Percentiles rank a stretch among this genome's conserved stretches.
These are phyloP conservation scores for Mormyrus iriodes DNA, from an alignment of 2,113 vertebrate species.

Conservation along the genomic window DNA sequence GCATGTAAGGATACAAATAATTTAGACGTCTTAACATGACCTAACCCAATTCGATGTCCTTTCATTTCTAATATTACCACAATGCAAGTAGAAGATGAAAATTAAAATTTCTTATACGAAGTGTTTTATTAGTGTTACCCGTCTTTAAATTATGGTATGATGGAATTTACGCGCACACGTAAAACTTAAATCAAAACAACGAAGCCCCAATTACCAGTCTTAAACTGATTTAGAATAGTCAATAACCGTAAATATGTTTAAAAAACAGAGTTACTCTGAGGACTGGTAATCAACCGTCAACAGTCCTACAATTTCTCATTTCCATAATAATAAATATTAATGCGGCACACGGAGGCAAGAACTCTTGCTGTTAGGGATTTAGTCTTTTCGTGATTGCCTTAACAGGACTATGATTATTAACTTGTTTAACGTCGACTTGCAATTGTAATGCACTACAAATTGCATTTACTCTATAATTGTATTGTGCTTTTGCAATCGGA, in stretches of 20 bases:
- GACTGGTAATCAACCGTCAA: slow-evolving; percentile 57
- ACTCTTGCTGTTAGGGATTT: neutral
- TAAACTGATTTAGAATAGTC: neutral
- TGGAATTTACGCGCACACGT: neutral
- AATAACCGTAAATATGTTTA: neutral
- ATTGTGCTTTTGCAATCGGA: neutral
- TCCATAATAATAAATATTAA: slow-evolving; percentile 25
- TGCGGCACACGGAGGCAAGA: neutral
- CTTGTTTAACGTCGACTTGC: neutral
- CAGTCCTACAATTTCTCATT: slow-evolving; percentile 26
- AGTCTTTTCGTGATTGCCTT: neutral
- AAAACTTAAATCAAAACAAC: neutral
- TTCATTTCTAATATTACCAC: neutral
- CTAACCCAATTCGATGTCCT: neutral
- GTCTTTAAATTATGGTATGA: neutral
- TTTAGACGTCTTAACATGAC: neutral
- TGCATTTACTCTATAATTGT: neutral
- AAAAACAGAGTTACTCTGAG: slow-evolving; percentile 20
- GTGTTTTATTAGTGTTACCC: neutral
- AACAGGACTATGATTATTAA: neutral
- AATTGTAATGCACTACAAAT: neutral
- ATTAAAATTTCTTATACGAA: neutral
- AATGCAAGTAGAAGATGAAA: neutral
- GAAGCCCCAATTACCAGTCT: neutral
- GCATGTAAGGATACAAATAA: neutral